These are phyloP conservation scores for Pardosa pseudoannulata DNA, from an alignment of 2,888 invertebrate species.

Conservation along the genomic window DNA sequence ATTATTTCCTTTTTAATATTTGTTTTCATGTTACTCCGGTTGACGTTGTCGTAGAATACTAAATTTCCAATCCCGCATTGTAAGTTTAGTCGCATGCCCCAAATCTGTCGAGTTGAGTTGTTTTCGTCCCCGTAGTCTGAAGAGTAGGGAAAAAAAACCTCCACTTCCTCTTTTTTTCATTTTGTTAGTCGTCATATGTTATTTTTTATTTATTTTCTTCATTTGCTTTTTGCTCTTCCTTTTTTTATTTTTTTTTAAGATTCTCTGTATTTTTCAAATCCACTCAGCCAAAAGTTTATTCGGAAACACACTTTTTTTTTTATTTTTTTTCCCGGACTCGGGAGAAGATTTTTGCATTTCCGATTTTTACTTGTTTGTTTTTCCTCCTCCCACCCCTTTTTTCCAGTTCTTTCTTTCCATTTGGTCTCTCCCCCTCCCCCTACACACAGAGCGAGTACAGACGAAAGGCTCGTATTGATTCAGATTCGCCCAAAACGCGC, in stretches of 20 bases:
- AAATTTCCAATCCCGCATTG: constrained; percentile 69
- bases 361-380: constrained; percentile 58
- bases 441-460: too few relatives aligned
- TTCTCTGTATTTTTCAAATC: constrained; percentile 62
- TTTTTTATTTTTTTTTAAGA: constrained; percentile 43
- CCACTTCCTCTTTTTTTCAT: constrained; percentile 26
- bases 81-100: constrained; percentile 31
- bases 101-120: constrained; percentile 52
- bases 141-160: too few relatives aligned
- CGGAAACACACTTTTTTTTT: constrained; percentile 65
- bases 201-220: constrained; percentile 19
- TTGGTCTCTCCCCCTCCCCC: too few relatives aligned
- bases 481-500: constrained; percentile 20
- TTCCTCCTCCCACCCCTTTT: background rate
- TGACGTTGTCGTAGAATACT: constrained; percentile 64
- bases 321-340: constrained; percentile 28
- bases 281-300: constrained; percentile 71
- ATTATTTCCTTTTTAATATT: constrained; percentile 62
- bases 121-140: constrained; percentile 44
- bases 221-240: constrained; percentile 22
- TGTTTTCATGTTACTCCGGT: constrained; percentile 51
- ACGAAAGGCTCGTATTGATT: constrained; percentile 46
- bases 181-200: constrained; percentile 24
- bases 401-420: background rate
- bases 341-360: constrained; percentile 65